phyloP scores from a whole-genome alignment of 1,140 invertebrate genomes.

The Portunus trituberculatus region DNA sequence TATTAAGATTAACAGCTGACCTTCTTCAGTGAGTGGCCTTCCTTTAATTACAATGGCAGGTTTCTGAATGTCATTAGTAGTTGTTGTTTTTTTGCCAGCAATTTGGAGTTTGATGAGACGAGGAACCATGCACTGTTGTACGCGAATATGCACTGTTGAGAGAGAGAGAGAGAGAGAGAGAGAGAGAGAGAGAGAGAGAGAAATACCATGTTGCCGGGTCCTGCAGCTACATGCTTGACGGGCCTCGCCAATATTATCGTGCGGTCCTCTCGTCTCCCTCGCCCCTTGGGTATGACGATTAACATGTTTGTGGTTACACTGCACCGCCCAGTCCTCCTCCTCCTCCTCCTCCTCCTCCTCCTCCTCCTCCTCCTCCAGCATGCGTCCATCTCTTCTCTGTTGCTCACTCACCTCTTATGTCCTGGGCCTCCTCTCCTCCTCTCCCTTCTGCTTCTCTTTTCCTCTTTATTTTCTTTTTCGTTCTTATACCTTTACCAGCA shows the following conservation, averaged over 20 bases:
- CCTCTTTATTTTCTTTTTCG: no score
- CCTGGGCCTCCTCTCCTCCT: no score
- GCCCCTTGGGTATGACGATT: neutral
- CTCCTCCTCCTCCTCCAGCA: no score
- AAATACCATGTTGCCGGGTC: neutral
- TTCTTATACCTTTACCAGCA: neutral
- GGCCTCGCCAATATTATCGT: neutral
- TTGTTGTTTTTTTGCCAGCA: neutral
- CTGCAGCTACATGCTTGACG: neutral
- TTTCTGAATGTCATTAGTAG: no score
- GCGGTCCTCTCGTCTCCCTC: neutral
- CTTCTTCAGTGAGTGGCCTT: neutral
- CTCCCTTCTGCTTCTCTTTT: no score
- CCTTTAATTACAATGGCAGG: neutral
- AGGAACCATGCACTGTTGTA: neutral
- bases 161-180: neutral
- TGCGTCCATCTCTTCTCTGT: no score
- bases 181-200: slow-evolving; percentile 17
- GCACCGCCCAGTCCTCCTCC: neutral
- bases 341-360: no score
- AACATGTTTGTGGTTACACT: neutral
- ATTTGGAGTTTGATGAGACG: neutral
- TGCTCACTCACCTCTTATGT: no score
- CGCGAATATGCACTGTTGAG: neutral
- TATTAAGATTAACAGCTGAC: neutral